These are phyloP conservation scores for Geopemphigus sp. DNA, from an alignment of 1,140 invertebrate genomes.

Conservation along the genomic window DNA sequence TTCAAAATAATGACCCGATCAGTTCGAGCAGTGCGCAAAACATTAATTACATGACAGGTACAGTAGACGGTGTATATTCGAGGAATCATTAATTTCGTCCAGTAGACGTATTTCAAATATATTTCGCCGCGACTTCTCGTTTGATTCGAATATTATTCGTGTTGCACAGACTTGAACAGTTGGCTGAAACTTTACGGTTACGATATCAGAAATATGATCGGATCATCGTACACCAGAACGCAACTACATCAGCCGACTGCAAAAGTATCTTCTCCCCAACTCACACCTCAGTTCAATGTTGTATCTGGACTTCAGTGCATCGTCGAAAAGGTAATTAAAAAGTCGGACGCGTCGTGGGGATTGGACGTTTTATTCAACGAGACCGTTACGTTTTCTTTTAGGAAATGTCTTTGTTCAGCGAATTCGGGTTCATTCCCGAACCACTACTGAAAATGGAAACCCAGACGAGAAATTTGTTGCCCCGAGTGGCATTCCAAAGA, in stretches of 20 bases:
- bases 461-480: slow-evolving; percentile 74
- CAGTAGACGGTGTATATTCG: neutral
- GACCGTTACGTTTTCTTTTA: slow-evolving; percentile 54
- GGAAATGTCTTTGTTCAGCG: slow-evolving; percentile 75
- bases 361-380: neutral
- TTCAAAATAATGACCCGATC: slow-evolving; percentile 88
- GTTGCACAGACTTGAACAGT: slow-evolving; percentile 66
- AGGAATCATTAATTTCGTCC: neutral
- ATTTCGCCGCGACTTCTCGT: no score
- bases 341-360: neutral
- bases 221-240: slow-evolving; percentile 71
- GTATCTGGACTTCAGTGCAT: slow-evolving; percentile 86
- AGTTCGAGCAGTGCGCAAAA: slow-evolving; percentile 67
- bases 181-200: slow-evolving; percentile 89
- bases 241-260: slow-evolving; percentile 75
- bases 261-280: slow-evolving; percentile 70
- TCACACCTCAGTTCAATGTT: slow-evolving; percentile 80
- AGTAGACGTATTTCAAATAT: no score
- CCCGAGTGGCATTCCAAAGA: slow-evolving; percentile 75
- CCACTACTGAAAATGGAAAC: slow-evolving; percentile 77
- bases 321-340: slow-evolving; percentile 66
- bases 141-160: neutral
- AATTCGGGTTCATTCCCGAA: slow-evolving; percentile 78
- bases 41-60: slow-evolving; percentile 74
- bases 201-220: slow-evolving; percentile 80